phyloP scores from a whole-genome alignment of 1,140 invertebrate species.

The Atta cephalotes region DNA sequence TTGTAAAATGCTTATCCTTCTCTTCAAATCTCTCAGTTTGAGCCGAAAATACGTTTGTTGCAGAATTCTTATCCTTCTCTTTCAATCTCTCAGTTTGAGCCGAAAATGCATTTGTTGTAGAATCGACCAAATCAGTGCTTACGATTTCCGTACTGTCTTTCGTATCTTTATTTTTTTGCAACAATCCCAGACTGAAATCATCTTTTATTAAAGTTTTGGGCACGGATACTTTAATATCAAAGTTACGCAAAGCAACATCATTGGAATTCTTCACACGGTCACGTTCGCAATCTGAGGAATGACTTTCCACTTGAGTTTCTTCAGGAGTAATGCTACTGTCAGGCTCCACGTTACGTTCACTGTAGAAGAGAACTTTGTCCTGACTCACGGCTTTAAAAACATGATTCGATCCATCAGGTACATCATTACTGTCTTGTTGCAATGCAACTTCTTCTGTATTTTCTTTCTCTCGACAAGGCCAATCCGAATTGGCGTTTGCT shows the following conservation, averaged over 20 bases:
- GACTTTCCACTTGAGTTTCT: constrained; percentile 7
- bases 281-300: neutral
- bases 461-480: constrained; percentile 26
- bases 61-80: neutral
- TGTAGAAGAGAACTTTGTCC: constrained; percentile 3
- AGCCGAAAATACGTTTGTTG: neutral
- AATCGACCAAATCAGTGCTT: neutral
- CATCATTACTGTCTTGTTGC: constrained; percentile 30
- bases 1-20: neutral
- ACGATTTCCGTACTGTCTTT: neutral
- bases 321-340: constrained; percentile 38
- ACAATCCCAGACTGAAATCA: constrained; percentile 29
- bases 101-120: neutral
- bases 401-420: constrained; percentile 23
- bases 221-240: constrained; percentile 43
- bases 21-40: neutral
- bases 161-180: neutral
- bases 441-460: neutral
- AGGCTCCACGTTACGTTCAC: constrained; percentile 26
- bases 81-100: neutral
- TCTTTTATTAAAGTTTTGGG: constrained; percentile 24
- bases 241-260: neutral
- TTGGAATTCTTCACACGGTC: neutral
- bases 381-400: constrained; percentile 39
- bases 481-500: constrained; percentile 49